A percentile compares a stretch with the other conserved stretches of the same genome.
phyloP scores from a whole-genome alignment of 1,140 invertebrate genomes.

The Monomorium pharaonis region DNA sequence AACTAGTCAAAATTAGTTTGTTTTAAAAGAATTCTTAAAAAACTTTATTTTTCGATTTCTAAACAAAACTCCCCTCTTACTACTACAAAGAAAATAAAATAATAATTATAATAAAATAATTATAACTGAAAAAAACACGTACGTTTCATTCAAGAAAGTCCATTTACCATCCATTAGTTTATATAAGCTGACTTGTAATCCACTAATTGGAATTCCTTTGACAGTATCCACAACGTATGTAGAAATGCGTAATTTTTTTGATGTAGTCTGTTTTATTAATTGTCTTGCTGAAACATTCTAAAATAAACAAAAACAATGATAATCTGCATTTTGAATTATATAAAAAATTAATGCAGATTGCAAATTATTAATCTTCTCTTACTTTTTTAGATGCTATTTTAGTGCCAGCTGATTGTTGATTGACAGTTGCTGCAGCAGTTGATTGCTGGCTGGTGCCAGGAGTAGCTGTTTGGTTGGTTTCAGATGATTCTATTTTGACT shows the following conservation, averaged over 20 bases:
- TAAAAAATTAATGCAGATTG: background rate
- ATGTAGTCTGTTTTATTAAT: constrained; percentile 7
- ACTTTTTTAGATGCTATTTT: constrained; percentile 21
- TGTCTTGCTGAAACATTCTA: background rate
- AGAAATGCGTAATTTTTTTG: constrained; percentile 84
- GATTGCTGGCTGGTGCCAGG: constrained; percentile 67
- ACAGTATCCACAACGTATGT: constrained; percentile 90
- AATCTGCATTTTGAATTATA: background rate
- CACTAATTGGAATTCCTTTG: constrained; percentile 87
- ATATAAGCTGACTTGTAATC: constrained; percentile 88
- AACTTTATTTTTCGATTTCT: too few species aligned
- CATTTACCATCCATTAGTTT: constrained; percentile 88
- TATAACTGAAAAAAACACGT: constrained; percentile 33
- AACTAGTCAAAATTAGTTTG: too few species aligned
- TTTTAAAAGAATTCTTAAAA: too few species aligned
- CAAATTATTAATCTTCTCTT: background rate
- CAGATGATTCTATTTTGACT: background rate
- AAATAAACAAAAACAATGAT: background rate
- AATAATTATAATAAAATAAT: constrained; percentile 20
- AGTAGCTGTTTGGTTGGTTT: background rate
- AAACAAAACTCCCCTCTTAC: too few species aligned
- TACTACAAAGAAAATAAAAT: background rate
- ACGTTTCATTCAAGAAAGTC: constrained; percentile 87
- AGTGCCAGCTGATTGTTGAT: background rate
- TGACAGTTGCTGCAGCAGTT: background rate